Conservation (phyloP, 30 jellyfish, hydroid and myxozoan species). For the Cassiopea xamachana region DNA sequence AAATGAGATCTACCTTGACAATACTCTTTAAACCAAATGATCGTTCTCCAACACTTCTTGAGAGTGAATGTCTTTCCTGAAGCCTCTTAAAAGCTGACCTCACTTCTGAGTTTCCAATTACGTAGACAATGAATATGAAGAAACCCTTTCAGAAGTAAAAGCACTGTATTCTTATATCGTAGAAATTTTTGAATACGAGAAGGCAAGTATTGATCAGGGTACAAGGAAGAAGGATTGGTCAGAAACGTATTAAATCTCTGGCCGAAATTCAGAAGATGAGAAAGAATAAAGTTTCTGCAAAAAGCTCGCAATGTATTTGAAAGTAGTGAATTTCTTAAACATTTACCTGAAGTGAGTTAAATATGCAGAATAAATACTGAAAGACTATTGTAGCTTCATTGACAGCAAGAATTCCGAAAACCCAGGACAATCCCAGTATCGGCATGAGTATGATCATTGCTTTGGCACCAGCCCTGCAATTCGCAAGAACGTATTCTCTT, state of each 20-base stretch:
- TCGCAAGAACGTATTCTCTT: background rate
- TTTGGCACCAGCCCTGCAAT: slow-evolving; percentile 85
- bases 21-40: slow-evolving; percentile 28
- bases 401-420: slow-evolving; percentile 92
- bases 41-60: slow-evolving; percentile 72
- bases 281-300: no score
- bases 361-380: slow-evolving; percentile 86
- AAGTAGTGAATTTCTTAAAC: no score
- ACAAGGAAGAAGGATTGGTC: no score
- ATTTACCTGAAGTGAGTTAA: slow-evolving; percentile 88
- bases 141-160: no score
- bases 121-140: slow-evolving; percentile 80
- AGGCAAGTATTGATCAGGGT: no score
- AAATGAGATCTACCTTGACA: slow-evolving; percentile 1
- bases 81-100: slow-evolving; percentile 83
- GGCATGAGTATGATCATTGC: slow-evolving; percentile 93
- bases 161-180: no score
- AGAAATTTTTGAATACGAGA: no score
- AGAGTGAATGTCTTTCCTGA: slow-evolving; percentile 76
- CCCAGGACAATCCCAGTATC: slow-evolving; percentile 93
- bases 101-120: slow-evolving; percentile 93
- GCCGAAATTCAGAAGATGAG: no score
- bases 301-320: no score
- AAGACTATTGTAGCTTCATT: slow-evolving; percentile 65
- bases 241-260: no score